Evolutionary conservation across 2,888 invertebrate species (phyloP), one percentile per base, ranked within the genome.

Genomic region (Nipponacmea schrenckii): DNA sequence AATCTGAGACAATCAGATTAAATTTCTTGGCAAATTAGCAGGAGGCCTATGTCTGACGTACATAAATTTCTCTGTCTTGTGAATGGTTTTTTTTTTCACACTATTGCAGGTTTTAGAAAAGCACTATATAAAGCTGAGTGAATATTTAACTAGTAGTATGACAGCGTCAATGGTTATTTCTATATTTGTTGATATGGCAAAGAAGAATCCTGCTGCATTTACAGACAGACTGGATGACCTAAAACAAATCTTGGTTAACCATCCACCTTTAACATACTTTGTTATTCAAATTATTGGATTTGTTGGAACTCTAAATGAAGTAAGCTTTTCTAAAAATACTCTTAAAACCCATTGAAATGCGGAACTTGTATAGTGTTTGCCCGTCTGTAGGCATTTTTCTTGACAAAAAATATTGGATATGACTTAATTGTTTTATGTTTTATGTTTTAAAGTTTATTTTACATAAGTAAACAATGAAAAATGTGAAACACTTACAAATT

Each of bases 71-170:
- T n/a, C n/a, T n/a, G 31, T 31, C 4, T 31, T 39, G 4, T 8
- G 10, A 39, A 39, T 39, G 39, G 10, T 39, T 8, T 10, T 10
- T 39, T 39, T 39, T 2, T 39, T 39, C 10, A 39, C 8, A 4
- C 31, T 31, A 31, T 86, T 86, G 48, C 86, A 94, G 92, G 90
- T 95, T 4, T 89, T 97, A 79, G 94, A 94, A 89, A 93, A 94
- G 0, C 94, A 95, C 84, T 92, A 97, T 64, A 93, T 94, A 0
- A 94, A 94, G 87, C 91, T 97, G 73, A 92, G 94, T 84, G 94
- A 94, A 64, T 95, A 94, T 85, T 90, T 96, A 69, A 90, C 91
- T 80, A 88, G 90, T 80, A 90, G 92, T 26, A 91, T 92, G 71
- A 92, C 92, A 27, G 91, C 92, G 17, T 90, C 91, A 27, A 91